A percentile compares a stretch with the other conserved stretches of the same genome.
These are phyloP conservation scores for Carduelis carduelis DNA, from an alignment of 2,797 vertebrate species.

Conservation along the genomic window DNA sequence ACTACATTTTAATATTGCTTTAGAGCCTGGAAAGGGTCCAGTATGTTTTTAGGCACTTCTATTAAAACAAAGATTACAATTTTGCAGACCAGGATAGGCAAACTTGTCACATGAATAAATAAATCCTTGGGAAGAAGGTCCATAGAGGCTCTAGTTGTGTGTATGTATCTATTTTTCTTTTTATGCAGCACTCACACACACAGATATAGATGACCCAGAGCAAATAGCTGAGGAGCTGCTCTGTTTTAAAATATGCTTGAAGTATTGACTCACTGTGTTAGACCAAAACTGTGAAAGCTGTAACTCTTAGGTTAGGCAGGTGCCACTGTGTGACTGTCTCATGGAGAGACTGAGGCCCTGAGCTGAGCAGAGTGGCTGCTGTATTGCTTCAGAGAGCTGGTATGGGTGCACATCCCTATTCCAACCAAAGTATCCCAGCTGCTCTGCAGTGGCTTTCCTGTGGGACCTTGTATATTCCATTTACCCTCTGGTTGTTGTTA, in stretches of 20 bases:
- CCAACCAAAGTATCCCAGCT: neutral
- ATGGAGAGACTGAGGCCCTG: neutral
- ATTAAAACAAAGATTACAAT: neutral
- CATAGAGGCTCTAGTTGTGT: neutral
- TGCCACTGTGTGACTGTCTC: neutral
- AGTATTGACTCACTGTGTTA: neutral
- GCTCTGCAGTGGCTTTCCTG: neutral
- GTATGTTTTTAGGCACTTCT: conserved; percentile 23
- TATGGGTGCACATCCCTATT: neutral
- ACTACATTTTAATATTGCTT: conserved; percentile 7
- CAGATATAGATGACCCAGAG: neutral
- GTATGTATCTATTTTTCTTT: neutral
- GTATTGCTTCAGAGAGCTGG: neutral
- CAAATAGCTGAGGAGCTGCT: neutral
- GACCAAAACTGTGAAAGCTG: neutral
- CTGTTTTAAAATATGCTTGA: neutral
- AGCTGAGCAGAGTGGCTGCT: neutral
- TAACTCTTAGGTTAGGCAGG: neutral
- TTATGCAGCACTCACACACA: neutral
- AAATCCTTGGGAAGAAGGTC: neutral
- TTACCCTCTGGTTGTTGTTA: neutral
- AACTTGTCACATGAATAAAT: neutral
- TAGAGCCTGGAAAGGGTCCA: neutral
- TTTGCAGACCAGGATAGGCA: neutral
- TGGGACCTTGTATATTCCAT: neutral